These are phyloP conservation scores for Falco naumanni DNA, from an alignment of 2,797 vertebrate species.

Conservation along the genomic window DNA sequence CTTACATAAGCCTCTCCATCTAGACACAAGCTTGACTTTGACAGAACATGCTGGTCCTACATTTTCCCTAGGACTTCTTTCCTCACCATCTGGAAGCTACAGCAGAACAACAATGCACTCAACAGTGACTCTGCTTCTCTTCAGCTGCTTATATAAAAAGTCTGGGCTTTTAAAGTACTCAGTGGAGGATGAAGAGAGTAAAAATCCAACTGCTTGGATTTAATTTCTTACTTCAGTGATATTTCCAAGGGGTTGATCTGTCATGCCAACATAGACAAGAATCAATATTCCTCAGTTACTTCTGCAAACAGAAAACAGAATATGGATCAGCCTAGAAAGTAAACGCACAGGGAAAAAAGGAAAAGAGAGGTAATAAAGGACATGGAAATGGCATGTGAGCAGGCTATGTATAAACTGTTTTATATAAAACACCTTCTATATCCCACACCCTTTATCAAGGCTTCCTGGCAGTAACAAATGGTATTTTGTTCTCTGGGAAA, in stretches of 20 bases:
- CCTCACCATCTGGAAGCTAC: slow-evolving; percentile 46
- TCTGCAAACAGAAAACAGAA: slow-evolving; percentile 39
- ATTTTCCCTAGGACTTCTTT: slow-evolving; percentile 42
- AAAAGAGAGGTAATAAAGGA: background rate
- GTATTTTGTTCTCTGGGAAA: slow-evolving; percentile 31
- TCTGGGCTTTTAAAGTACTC: slow-evolving; percentile 9
- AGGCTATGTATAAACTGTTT: slow-evolving; percentile 2
- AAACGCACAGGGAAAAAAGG: background rate
- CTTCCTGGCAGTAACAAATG: slow-evolving; percentile 36
- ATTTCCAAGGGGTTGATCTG: slow-evolving; percentile 27
- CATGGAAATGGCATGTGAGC: background rate
- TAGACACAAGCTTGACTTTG: slow-evolving; percentile 60
- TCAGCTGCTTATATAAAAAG: slow-evolving; percentile 26
- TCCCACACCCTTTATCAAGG: background rate
- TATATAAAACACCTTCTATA: slow-evolving; percentile 36
- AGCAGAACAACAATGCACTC: slow-evolving; percentile 25
- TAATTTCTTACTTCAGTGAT: slow-evolving; percentile 47
- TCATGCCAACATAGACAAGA: slow-evolving; percentile 10
- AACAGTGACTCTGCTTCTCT: background rate
- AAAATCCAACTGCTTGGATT: slow-evolving; percentile 33
- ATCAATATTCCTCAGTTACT: slow-evolving; percentile 36
- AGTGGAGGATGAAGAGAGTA: background rate
- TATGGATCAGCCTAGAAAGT: slow-evolving; percentile 14
- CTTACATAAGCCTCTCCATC: slow-evolving; percentile 49
- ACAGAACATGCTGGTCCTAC: slow-evolving; percentile 57